phyloP scores from a whole-genome alignment of 2,888 invertebrate species.

The Chironomus riparius region DNA sequence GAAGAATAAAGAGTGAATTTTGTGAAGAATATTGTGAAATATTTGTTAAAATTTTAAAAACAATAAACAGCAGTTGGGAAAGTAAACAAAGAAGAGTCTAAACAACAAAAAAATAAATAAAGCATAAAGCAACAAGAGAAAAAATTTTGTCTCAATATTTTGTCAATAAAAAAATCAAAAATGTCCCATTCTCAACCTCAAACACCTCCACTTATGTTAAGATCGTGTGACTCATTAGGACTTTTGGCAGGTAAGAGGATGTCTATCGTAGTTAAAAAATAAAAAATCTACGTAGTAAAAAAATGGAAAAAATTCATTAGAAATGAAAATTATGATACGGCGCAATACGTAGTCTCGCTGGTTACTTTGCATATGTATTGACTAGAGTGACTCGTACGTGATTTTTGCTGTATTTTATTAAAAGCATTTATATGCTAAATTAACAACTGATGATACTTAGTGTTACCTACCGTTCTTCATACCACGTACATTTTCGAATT shows the following conservation, averaged over 20 bases:
- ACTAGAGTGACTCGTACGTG: background rate
- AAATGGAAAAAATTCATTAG: background rate
- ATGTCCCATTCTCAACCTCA: constrained; percentile 20
- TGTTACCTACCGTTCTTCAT: too few relatives aligned
- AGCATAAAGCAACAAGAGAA: too few relatives aligned
- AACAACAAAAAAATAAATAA: background rate
- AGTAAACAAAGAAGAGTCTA: constrained; percentile 11
- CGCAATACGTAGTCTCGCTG: background rate
- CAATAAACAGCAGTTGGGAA: background rate
- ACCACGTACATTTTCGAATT: too few relatives aligned
- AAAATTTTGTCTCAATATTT: background rate
- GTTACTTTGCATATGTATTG: background rate
- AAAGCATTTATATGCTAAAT: too few relatives aligned
- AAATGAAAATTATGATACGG: background rate
- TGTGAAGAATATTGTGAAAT: background rate
- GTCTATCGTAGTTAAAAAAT: background rate
- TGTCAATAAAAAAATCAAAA: background rate
- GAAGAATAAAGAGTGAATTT: background rate
- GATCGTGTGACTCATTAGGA: constrained; percentile 22
- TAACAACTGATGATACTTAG: too few relatives aligned
- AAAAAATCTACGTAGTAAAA: background rate
- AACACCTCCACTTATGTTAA: constrained; percentile 8
- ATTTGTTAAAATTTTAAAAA: background rate
- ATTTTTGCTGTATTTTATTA: background rate
- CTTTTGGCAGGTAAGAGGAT: constrained; percentile 3